These are phyloP conservation scores for Xiphophorus hellerii DNA, from an alignment of 2,113 vertebrate genomes.

Conservation along the genomic window DNA sequence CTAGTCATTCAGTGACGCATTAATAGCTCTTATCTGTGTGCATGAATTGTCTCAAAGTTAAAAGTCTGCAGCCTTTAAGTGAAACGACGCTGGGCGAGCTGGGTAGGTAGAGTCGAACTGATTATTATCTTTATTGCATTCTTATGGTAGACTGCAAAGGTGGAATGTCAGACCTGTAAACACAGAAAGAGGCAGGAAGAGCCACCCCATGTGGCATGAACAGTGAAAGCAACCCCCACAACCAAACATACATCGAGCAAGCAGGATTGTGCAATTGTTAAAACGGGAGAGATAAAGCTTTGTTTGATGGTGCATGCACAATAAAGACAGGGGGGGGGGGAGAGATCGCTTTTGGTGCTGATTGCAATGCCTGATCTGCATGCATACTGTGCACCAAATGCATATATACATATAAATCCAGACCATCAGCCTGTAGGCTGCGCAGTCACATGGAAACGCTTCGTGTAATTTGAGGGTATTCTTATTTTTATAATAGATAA, in stretches of 20 bases:
- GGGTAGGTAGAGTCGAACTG: slow-evolving; percentile 10
- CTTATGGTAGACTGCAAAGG: slow-evolving; percentile 66
- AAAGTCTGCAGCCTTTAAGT: slow-evolving; percentile 5
- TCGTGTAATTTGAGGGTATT: neutral
- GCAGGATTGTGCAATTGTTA: slow-evolving; percentile 53
- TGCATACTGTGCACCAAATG: slow-evolving; percentile 41
- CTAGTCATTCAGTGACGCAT: slow-evolving; percentile 1
- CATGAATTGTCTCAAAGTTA: neutral
- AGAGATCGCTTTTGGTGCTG: slow-evolving; percentile 49
- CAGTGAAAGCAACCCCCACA: slow-evolving; percentile 8
- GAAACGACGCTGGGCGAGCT: slow-evolving; percentile 25
- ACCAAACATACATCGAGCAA: slow-evolving; percentile 34
- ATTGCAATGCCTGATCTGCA: slow-evolving; percentile 43
- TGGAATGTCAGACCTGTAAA: slow-evolving; percentile 72
- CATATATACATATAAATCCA: neutral
- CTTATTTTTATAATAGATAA: neutral
- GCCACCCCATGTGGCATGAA: slow-evolving; percentile 34
- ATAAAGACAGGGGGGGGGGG: slow-evolving; percentile 14
- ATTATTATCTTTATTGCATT: slow-evolving; percentile 68
- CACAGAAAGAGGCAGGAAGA: slow-evolving; percentile 49
- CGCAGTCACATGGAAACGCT: neutral
- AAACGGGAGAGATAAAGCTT: neutral
- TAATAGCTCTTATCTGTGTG: neutral
- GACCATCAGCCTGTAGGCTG: neutral
- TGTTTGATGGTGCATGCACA: slow-evolving; percentile 63